These are phyloP conservation scores for Mormyrus hasselquistii DNA, from an alignment of 2,797 vertebrate genomes.

Conservation along the genomic window DNA sequence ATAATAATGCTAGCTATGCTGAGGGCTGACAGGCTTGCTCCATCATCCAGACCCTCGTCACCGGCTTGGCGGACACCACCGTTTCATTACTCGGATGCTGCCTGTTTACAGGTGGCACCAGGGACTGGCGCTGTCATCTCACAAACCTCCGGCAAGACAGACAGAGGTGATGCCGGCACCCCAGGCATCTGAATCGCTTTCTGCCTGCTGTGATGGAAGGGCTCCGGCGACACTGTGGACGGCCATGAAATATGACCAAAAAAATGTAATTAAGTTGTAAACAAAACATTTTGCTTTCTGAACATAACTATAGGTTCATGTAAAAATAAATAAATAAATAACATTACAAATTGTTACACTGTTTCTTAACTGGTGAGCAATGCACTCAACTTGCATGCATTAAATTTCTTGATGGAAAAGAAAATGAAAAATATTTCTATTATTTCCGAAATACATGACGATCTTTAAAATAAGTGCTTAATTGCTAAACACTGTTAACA, in stretches of 20 bases:
- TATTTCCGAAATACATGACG: not conserved
- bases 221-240: not conserved
- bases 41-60: constrained; percentile 6
- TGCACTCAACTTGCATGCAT: not conserved
- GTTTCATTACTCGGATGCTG: constrained; percentile 15
- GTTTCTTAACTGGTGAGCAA: not conserved
- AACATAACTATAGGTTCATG: not conserved
- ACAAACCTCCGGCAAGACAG: not conserved
- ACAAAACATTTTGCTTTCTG: not conserved
- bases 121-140: not conserved
- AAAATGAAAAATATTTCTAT: not conserved
- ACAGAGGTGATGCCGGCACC: not conserved
- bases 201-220: not conserved
- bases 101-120: not conserved
- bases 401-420: not conserved
- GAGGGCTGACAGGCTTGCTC: constrained; percentile 10
- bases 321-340: not conserved
- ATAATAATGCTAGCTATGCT: not conserved
- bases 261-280: constrained; percentile 1
- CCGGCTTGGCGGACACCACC: not conserved
- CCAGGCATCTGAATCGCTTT: not conserved
- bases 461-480: not conserved
- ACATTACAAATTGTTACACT: not conserved
- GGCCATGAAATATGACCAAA: not conserved
- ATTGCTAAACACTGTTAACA: not conserved